These are phyloP conservation scores for Eudasyphora cyanicolor DNA, from an alignment of 2,888 invertebrate species.

Conservation along the genomic window DNA sequence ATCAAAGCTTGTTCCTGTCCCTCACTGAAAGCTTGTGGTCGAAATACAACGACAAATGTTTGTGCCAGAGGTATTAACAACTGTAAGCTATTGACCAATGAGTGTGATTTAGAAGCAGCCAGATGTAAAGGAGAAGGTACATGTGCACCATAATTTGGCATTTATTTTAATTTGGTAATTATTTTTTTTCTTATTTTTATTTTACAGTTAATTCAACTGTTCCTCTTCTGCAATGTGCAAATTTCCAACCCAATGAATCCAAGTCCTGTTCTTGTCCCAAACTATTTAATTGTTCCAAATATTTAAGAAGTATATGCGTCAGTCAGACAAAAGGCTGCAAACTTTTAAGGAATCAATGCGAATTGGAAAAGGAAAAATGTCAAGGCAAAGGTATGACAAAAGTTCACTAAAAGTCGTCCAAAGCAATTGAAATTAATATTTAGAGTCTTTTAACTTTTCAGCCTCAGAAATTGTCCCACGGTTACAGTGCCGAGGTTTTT, in stretches of 20 bases:
- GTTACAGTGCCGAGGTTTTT: constrained; percentile 11
- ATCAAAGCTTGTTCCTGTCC: constrained; percentile 47
- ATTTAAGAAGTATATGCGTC: background rate
- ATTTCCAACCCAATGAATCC: no score
- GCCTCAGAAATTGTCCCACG: background rate
- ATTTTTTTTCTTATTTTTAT: no score
- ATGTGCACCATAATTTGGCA: background rate
- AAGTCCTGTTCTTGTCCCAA: constrained; percentile 30
- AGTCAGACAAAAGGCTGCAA: constrained; percentile 16
- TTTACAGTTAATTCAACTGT: no score
- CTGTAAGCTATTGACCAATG: constrained; percentile 36
- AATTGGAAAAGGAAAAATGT: constrained; percentile 46
- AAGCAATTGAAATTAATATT: background rate
- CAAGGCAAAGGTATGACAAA: constrained; percentile 23
- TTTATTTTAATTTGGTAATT: no score
- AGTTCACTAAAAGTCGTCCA: no score
- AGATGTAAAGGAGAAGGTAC: constrained; percentile 54
- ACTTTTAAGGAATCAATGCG: constrained; percentile 40
- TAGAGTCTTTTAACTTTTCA: background rate
- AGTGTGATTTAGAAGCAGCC: constrained; percentile 43
- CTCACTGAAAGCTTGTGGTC: constrained; percentile 25
- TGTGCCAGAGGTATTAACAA: constrained; percentile 18
- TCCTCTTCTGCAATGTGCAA: no score
- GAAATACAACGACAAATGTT: background rate
- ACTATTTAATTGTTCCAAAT: constrained; percentile 37